These are phyloP conservation scores for Toxonevra muliebris DNA, from an alignment of 2,888 invertebrate genomes.

Conservation along the genomic window DNA sequence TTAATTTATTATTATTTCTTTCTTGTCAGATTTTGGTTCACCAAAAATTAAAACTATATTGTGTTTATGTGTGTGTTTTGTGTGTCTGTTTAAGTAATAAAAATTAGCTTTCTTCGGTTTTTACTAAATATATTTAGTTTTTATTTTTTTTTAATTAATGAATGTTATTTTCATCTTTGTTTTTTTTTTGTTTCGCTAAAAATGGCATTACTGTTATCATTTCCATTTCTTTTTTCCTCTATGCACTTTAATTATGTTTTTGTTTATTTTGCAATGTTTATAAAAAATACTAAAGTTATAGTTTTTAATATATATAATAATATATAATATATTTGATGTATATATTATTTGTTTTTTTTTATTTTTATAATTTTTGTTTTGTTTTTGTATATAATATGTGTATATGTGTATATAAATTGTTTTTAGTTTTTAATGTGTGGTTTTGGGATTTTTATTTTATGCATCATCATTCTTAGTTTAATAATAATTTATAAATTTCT, in stretches of 20 bases:
- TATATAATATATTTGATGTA: slow-evolving; percentile 4
- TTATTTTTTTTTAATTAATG: slow-evolving; percentile 8
- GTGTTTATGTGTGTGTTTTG: slow-evolving; percentile 3
- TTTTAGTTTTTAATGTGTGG: background rate
- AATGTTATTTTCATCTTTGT: background rate
- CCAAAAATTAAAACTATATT: background rate
- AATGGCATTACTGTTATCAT: slow-evolving; percentile 4
- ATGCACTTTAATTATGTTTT: slow-evolving; percentile 5
- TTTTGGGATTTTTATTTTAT: slow-evolving; percentile 16
- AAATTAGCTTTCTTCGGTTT: background rate
- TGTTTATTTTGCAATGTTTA: slow-evolving; percentile 10
- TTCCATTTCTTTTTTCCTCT: slow-evolving; percentile 4
- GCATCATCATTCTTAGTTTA: background rate
- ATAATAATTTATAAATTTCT: background rate
- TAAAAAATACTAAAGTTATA: slow-evolving; percentile 33
- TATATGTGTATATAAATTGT: slow-evolving; percentile 34
- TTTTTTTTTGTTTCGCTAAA: slow-evolving; percentile 8
- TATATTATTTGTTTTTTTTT: slow-evolving; percentile 4
- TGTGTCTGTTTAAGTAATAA: slow-evolving; percentile 1
- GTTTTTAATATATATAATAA: slow-evolving; percentile 27
- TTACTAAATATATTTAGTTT: slow-evolving; percentile 2
- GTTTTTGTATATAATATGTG: slow-evolving; percentile 30
- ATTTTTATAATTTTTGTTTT: slow-evolving; percentile 26
- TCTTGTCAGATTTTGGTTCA: background rate
- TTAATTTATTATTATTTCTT: too few species aligned